Base-by-base conservation (phyloP, 2,888 invertebrate genomes). In the Pimpla rufipes region DNA sequence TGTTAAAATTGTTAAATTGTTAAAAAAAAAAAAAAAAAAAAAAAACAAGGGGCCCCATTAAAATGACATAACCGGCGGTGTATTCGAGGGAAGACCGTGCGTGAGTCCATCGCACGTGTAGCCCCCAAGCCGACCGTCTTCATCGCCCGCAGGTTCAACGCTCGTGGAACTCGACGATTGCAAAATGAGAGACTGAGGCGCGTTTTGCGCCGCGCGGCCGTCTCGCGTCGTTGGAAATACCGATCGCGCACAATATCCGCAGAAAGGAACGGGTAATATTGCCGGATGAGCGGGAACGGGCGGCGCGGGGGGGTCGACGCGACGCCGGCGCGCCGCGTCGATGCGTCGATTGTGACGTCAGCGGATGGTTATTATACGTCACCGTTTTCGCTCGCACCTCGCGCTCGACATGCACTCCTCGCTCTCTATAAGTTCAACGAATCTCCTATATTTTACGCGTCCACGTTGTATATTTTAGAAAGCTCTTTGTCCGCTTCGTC, bases 261-360 rank as follows among this genome's bases (percentile, higher is more conserved):
- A n/a, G 59, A 68, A 37, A 40, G 37, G 47, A 77, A 77, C 18
- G 68, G 5, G 29, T 37, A 29, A 45, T 66, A 57, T 62, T 10
- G 29, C 2, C 40, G 37, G 16, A 77, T 37, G 77, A 77, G 35
- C 47, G 37, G 37, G 21, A 13, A 8, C n/a, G 18, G 37, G 21
- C 5, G 29, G 37, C 50, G 50, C 37, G 1, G 57, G 13, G 23
- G 57, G 29, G 23, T 11, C 3, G 1, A 29, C 57, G 35, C 10
- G 57, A 35, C 57, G 29, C n/a, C 2, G 11, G 29, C 29, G 3
- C 8, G 57, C 13, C 6, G 57, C 68, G 50, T 35, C 52, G 40
- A 68, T 37, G 68, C 35, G n/a, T 68, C 68, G 37, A 50, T 52
- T 68, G 52, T 37, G 66, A 68, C 68, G 35, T 35, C 18, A 29